Conservation (phyloP, 2,113 vertebrate genomes). For the Acanthisitta chloris region DNA sequence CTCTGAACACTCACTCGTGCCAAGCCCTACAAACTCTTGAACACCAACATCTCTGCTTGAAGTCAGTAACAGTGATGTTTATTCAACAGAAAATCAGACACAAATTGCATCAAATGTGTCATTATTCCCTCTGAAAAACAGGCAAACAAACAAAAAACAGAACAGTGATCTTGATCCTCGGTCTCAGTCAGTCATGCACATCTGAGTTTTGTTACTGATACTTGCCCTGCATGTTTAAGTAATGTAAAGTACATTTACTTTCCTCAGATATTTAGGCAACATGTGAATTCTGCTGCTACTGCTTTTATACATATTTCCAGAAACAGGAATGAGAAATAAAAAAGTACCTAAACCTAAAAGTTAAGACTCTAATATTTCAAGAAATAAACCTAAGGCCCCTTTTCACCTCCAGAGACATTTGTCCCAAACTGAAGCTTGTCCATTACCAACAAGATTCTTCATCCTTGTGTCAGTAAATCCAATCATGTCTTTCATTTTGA, state of each 20-base stretch:
- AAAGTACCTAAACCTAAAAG: not conserved
- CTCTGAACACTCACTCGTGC: fast-evolving
- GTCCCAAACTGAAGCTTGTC: not conserved
- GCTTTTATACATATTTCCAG: not conserved
- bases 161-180: not conserved
- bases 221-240: not conserved
- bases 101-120: not conserved
- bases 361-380: not conserved
- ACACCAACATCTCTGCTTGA: not conserved
- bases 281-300: not conserved
- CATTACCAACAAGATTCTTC: not conserved
- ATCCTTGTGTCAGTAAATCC: not conserved
- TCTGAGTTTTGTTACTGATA: not conserved
- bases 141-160: not conserved
- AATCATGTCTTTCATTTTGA: not conserved
- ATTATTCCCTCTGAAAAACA: not conserved
- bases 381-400: not conserved
- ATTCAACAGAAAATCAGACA: not conserved
- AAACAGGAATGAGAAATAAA: not conserved
- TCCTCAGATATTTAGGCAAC: not conserved
- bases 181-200: not conserved
- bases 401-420: not conserved
- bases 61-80: not conserved
- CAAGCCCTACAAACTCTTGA: not conserved
- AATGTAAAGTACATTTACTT: not conserved